Evolutionary conservation across 1,140 invertebrate genomes (phyloP).

Genomic region (Papilio polytes): DNA sequence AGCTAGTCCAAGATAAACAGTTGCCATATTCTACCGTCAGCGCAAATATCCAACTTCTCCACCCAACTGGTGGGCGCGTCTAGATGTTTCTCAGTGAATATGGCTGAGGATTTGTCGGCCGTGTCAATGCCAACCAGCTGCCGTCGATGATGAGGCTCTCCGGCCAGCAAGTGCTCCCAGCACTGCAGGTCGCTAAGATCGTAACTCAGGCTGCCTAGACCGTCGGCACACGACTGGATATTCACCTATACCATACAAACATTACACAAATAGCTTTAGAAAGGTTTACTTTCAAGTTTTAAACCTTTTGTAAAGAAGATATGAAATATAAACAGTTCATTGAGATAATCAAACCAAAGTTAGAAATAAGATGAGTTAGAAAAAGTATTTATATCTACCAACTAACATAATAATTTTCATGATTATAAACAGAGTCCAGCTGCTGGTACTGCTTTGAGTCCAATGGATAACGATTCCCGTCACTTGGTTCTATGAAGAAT

Average conservation of each 20-base stretch:
- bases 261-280: neutral
- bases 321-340: no score
- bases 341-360: no score
- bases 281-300: no score
- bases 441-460: constrained; percentile 88
- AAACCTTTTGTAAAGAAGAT: no score
- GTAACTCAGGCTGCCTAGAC: constrained; percentile 63
- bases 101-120: constrained; percentile 76
- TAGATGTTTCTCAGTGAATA: constrained; percentile 88
- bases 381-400: neutral
- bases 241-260: constrained; percentile 62
- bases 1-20: neutral
- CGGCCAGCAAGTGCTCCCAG: constrained; percentile 89
- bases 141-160: constrained; percentile 84
- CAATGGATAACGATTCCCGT: constrained; percentile 86
- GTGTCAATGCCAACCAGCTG: constrained; percentile 80
- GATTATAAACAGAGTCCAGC: constrained; percentile 94
- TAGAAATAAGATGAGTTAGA: neutral
- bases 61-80: constrained; percentile 93
- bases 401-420: constrained; percentile 93
- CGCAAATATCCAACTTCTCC: constrained; percentile 87
- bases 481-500: constrained; percentile 93
- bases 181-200: constrained; percentile 85
- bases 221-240: constrained; percentile 58
- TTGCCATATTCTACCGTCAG: constrained; percentile 82